These are phyloP conservation scores for Eupithecia vulgata DNA, from an alignment of 2,888 invertebrate species.

Conservation along the genomic window DNA sequence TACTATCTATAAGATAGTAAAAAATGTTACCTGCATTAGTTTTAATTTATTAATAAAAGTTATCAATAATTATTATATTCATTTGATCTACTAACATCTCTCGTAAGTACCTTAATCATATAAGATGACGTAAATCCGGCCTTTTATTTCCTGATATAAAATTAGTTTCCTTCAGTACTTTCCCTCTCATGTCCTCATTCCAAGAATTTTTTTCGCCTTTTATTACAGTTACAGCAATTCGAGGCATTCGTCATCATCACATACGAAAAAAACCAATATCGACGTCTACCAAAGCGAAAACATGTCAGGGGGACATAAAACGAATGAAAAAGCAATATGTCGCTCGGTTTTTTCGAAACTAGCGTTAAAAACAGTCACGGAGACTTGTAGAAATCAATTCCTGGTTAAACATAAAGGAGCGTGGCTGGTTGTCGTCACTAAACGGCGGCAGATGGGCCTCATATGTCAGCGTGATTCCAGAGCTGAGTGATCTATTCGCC, in stretches of 20 bases:
- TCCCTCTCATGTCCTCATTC: constrained; percentile 7
- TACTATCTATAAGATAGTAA: no score
- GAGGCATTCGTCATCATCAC: constrained; percentile 61
- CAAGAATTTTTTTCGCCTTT: constrained; percentile 41
- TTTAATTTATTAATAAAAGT: no score
- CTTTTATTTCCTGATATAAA: neutral
- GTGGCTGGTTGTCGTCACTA: constrained; percentile 65
- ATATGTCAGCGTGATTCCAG: constrained; percentile 64
- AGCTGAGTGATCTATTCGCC: constrained; percentile 57
- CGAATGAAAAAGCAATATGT: constrained; percentile 77
- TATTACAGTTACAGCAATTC: constrained; percentile 58
- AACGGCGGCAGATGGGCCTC: constrained; percentile 64
- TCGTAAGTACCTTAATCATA: neutral
- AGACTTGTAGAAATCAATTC: constrained; percentile 70
- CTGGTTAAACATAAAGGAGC: constrained; percentile 69
- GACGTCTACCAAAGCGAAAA: constrained; percentile 66
- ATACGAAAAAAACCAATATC: constrained; percentile 66
- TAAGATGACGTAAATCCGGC: neutral
- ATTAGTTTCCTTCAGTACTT: neutral
- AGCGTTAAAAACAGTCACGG: constrained; percentile 69
- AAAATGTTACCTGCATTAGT: no score
- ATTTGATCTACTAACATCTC: neutral
- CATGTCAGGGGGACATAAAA: constrained; percentile 65
- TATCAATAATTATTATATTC: neutral
- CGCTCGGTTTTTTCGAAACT: constrained; percentile 68